Percentiles rank a stretch among this genome's conserved stretches.
These are phyloP conservation scores for Siniperca chuatsi DNA, from an alignment of 2,113 vertebrate genomes.

Conservation along the genomic window DNA sequence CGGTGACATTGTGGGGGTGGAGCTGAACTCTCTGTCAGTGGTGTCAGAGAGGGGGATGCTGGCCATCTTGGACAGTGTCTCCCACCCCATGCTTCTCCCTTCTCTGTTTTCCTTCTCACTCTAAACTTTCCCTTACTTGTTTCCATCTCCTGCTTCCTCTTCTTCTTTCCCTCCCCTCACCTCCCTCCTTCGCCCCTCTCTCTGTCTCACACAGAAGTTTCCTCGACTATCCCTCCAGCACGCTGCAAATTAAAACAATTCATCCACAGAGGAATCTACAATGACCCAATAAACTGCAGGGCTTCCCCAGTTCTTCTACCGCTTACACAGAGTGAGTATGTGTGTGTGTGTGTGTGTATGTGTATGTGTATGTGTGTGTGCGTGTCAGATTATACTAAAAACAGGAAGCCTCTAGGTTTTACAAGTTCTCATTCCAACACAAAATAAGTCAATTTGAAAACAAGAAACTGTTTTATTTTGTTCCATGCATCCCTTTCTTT, in stretches of 20 bases:
- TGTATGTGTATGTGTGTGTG: slow-evolving; percentile 4
- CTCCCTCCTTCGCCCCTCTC: neutral
- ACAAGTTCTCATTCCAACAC: slow-evolving; percentile 54
- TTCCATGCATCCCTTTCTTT: neutral
- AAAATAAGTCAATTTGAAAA: slow-evolving; percentile 57
- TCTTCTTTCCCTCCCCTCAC: neutral
- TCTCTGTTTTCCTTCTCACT: too few species aligned
- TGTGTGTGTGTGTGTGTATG: neutral
- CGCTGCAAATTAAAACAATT: slow-evolving; percentile 78
- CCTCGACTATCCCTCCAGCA: slow-evolving; percentile 58
- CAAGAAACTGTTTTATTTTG: slow-evolving; percentile 2
- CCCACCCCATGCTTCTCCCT: too few species aligned
- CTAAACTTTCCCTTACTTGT: too few species aligned
- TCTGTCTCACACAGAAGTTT: slow-evolving; percentile 31
- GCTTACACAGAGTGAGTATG: neutral
- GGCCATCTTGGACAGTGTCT: too few species aligned
- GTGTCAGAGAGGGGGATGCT: too few species aligned
- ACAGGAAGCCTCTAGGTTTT: slow-evolving; percentile 44
- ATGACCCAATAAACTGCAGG: slow-evolving; percentile 65
- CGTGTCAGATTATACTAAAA: slow-evolving; percentile 39
- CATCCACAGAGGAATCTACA: slow-evolving; percentile 63
- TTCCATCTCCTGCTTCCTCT: neutral
- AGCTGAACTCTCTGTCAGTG: too few species aligned
- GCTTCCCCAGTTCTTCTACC: slow-evolving; percentile 6
- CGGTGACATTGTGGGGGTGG: too few species aligned